Percentiles rank a stretch among this genome's conserved stretches.
These are phyloP conservation scores for Fistularia tabacaria DNA, from an alignment of 2,797 vertebrate genomes.

Conservation along the genomic window DNA sequence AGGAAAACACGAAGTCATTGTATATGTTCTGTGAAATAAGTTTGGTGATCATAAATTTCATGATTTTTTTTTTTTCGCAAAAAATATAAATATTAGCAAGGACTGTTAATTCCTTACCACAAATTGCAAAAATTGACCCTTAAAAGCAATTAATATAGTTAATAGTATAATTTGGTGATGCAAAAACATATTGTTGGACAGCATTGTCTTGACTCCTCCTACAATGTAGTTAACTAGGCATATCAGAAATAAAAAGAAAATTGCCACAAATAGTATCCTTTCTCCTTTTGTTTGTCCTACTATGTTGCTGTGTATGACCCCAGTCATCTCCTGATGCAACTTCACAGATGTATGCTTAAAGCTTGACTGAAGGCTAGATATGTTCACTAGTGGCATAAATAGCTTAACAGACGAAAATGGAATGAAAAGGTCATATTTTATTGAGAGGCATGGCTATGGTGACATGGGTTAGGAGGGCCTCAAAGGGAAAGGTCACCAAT, in stretches of 20 bases:
- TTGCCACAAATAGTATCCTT: neutral
- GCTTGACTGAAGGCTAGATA: constrained; percentile 6
- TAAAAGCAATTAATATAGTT: too few species aligned
- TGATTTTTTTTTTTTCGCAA: too few species aligned
- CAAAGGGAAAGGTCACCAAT: constrained; percentile 32
- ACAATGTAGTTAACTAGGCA: constrained; percentile 4
- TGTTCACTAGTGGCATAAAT: constrained; percentile 39
- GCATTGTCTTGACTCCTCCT: neutral
- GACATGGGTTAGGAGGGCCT: constrained; percentile 20
- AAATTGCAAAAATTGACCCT: too few species aligned
- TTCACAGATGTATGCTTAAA: constrained; percentile 19
- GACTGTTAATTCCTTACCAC: too few species aligned
- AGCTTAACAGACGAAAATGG: constrained; percentile 37
- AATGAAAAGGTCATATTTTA: constrained; percentile 46
- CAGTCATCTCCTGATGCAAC: constrained; percentile 37
- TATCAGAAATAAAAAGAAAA: neutral
- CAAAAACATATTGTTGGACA: too few species aligned
- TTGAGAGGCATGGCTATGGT: constrained; percentile 28
- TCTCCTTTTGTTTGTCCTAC: constrained; percentile 12
- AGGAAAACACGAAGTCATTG: too few species aligned
- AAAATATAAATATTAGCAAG: too few species aligned
- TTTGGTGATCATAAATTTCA: too few species aligned
- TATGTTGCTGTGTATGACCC: constrained; percentile 11
- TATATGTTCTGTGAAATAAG: too few species aligned
- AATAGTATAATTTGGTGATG: too few species aligned